phyloP scores from a whole-genome alignment of 2,888 invertebrate genomes.

The Orchesella flavescens region DNA sequence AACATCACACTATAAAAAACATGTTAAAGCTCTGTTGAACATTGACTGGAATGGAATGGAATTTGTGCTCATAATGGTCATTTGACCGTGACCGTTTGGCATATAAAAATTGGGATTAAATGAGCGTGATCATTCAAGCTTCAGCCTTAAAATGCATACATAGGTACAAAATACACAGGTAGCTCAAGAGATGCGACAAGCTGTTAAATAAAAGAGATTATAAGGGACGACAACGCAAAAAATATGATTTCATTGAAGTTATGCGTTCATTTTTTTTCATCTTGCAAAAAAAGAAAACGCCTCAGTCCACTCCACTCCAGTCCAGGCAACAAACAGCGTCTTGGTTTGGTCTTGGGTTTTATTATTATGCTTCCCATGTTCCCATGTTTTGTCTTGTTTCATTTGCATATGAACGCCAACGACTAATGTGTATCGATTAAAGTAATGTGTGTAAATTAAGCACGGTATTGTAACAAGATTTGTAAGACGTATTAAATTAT shows the following conservation, averaged over 20 bases:
- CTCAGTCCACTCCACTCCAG: too few species aligned
- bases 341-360: background rate
- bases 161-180: too few species aligned
- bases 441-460: too few species aligned
- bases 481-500: too few species aligned
- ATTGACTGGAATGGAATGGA: slow-evolving; percentile 4
- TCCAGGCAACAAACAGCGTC: background rate
- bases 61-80: slow-evolving; percentile 8
- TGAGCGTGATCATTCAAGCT: background rate
- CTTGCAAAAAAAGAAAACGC: too few species aligned
- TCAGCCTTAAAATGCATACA: too few species aligned
- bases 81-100: slow-evolving; percentile 39
- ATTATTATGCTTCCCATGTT: background rate
- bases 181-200: too few species aligned
- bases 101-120: slow-evolving; percentile 37
- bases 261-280: slow-evolving; percentile 9
- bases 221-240: background rate
- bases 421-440: too few species aligned
- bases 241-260: slow-evolving; percentile 15
- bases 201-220: too few species aligned
- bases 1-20: slow-evolving; percentile 8
- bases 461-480: too few species aligned
- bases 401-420: slow-evolving; percentile 6
- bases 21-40: background rate
- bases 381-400: background rate